Evolutionary conservation across 2,888 invertebrate species (phyloP).

Genomic region (Charanyca ferruginea): DNA sequence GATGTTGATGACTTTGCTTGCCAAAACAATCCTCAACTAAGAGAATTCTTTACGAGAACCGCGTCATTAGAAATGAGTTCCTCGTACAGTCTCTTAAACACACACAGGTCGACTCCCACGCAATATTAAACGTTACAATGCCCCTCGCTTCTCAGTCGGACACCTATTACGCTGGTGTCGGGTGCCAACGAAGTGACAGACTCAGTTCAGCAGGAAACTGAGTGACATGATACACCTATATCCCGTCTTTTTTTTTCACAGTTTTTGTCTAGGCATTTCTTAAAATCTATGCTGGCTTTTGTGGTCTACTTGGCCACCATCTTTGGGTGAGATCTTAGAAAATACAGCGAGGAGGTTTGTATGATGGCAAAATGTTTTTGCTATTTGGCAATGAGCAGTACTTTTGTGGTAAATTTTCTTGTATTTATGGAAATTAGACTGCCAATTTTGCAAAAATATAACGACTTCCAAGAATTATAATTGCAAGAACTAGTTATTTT

Average conservation of each 20-base stretch:
- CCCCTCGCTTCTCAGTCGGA: constrained; percentile 1
- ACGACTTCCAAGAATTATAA: too few relatives aligned
- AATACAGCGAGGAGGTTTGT: not conserved
- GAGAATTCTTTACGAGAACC: too few relatives aligned
- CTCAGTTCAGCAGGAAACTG: not conserved
- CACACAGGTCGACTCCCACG: constrained; percentile 22
- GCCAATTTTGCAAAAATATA: too few relatives aligned
- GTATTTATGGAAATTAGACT: too few relatives aligned
- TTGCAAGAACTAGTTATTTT: too few relatives aligned
- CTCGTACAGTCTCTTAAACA: not conserved
- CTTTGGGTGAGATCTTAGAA: not conserved
- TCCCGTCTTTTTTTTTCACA: not conserved
- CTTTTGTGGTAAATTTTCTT: too few relatives aligned
- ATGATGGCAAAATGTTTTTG: not conserved
- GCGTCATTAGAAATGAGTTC: not conserved
- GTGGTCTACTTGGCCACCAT: constrained; percentile 45
- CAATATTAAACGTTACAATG: constrained; percentile 29
- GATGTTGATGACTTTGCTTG: too few relatives aligned
- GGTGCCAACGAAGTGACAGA: constrained; percentile 31
- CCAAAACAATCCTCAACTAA: too few relatives aligned
- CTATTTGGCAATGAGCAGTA: too few relatives aligned
- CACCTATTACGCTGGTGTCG: constrained; percentile 8
- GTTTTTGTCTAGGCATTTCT: constrained; percentile 3
- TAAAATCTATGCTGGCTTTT: constrained; percentile 8
- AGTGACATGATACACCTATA: constrained; percentile 14